Evolutionary conservation across 2,888 invertebrate genomes (phyloP).

Genomic region (Anorthoa munda): DNA sequence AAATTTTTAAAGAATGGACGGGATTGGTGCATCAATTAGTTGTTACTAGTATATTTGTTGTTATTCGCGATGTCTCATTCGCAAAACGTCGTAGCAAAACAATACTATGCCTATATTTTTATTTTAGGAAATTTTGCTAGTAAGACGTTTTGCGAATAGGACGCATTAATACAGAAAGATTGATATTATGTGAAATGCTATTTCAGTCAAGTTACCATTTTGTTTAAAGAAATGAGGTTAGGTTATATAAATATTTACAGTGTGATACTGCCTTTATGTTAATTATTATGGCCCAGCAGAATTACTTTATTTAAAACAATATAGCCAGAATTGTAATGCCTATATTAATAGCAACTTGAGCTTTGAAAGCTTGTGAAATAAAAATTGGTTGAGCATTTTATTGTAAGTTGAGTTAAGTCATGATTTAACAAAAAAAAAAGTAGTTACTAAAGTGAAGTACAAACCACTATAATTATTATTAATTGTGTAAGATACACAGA

Average conservation of each 20-base stretch:
- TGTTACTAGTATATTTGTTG: background rate
- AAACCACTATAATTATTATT: constrained; percentile 11
- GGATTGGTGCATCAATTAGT: background rate
- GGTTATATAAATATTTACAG: too few relatives aligned
- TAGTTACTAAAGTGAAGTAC: constrained; percentile 26
- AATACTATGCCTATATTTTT: too few relatives aligned
- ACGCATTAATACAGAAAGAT: too few relatives aligned
- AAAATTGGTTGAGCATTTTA: background rate
- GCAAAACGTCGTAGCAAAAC: too few relatives aligned
- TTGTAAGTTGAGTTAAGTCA: background rate
- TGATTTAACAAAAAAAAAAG: background rate
- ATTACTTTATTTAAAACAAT: too few relatives aligned
- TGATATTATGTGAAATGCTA: background rate
- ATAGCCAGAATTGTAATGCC: background rate
- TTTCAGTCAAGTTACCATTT: constrained; percentile 23
- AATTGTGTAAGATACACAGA: background rate
- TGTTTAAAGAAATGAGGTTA: too few relatives aligned
- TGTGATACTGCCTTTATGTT: too few relatives aligned
- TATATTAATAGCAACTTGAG: background rate
- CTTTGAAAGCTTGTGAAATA: background rate
- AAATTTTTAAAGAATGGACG: background rate
- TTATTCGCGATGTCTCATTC: too few relatives aligned
- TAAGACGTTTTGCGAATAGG: too few relatives aligned
- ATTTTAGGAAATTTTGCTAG: too few relatives aligned
- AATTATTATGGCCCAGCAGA: too few relatives aligned